Percentiles rank a stretch among this genome's conserved stretches.
Conservation (phyloP, 2,113 vertebrate genomes). For the Otus sunia region DNA sequence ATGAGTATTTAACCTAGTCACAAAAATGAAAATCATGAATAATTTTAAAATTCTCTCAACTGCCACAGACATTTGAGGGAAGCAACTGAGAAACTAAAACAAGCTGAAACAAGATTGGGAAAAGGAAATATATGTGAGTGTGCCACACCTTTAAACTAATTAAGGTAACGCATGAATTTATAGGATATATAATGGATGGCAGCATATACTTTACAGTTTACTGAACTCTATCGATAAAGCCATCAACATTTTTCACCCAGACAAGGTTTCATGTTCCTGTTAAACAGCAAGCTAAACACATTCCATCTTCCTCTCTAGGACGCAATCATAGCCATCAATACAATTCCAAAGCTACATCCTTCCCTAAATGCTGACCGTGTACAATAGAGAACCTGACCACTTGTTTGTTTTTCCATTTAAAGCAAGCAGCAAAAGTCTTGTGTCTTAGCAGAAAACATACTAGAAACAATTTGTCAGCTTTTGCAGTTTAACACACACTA, state of each 20-base stretch:
- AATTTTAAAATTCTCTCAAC: neutral
- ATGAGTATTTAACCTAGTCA: neutral
- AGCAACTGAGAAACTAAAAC: neutral
- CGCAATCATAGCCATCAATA: neutral
- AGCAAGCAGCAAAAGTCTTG: neutral
- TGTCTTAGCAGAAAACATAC: neutral
- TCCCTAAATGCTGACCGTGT: neutral
- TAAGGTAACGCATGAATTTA: neutral
- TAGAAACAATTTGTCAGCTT: neutral
- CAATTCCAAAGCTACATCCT: neutral
- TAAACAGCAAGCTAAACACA: neutral
- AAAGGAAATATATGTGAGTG: neutral
- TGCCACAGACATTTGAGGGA: neutral
- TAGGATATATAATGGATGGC: slow-evolving; percentile 15
- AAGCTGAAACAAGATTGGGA: neutral
- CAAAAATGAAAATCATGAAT: neutral
- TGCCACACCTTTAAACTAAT: neutral
- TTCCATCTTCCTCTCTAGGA: neutral
- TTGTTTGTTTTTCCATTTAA: neutral
- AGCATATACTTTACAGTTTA: slow-evolving; percentile 39
- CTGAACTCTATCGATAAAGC: slow-evolving; percentile 46
- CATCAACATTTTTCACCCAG: slow-evolving; percentile 60
- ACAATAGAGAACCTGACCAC: neutral
- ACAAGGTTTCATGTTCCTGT: slow-evolving; percentile 28
- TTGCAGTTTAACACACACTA: neutral